Evolutionary conservation across 2,888 invertebrate species (phyloP), one percentile per base, ranked within the genome.

Genomic region (Xestia xanthographa): DNA sequence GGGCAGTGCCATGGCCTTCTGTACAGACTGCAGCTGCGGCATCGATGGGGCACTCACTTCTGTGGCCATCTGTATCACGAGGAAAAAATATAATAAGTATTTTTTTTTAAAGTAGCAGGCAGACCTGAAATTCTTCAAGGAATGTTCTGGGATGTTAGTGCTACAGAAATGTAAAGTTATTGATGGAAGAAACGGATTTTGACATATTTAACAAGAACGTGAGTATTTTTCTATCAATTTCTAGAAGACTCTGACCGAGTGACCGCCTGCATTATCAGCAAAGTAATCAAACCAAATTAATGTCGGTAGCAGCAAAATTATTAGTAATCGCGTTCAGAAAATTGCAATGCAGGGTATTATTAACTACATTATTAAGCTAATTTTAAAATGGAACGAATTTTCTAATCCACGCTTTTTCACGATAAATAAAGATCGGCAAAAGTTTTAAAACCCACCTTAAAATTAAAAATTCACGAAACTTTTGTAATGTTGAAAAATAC

Each of bases 1-100:
- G 29, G 97, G 97, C 83, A 97, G 91, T 65, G 96, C 94, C 93
- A 97, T 95, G 34, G 95, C 97, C 88, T 97, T 97, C 90, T 97
- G 96, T 5, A 97, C 94, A 0, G 97, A 95, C 91, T 96, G 97
- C 82, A 97, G 86, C 86, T 95, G 95, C 0, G 93, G 91, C 90
- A 95, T 91, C 4, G 91, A 71, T 0, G 93, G 93, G 41, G 93
- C 80, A 85, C 93, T 93, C 29, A 96, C 92, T 93, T 95, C 96
- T 88, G 95, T 92, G 41, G 95, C 95, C 96, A 96, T 96, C 94
- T 95, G 77, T 45, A 66, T 53, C 22, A 45, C 34, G 8, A n/a
- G 75, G 2, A 12, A 75, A 22, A 69, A 67, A 56, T 14, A 17
- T 6, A 26, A n/a, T 34, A 20, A 34, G 3, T 34, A 34, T 34